phyloP scores from a whole-genome alignment of 2,888 invertebrate genomes.

The Rotaria magnacalcarata region DNA sequence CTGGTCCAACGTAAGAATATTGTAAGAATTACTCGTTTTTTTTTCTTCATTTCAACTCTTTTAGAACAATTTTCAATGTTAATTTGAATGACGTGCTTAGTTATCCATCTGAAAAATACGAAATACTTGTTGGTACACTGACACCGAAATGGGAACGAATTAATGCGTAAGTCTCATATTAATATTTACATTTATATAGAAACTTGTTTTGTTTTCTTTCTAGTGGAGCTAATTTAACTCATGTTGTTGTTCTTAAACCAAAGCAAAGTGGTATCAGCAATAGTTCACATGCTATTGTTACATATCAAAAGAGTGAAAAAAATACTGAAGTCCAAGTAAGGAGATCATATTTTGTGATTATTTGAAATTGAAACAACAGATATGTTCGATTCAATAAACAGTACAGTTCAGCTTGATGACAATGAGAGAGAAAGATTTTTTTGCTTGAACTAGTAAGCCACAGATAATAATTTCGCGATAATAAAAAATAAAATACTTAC shows the following conservation, averaged over 20 bases:
- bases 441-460: too few species aligned
- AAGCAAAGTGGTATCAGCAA: conserved; percentile 39
- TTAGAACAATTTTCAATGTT: conserved; percentile 42
- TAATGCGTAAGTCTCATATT: conserved; percentile 1
- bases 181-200: background rate
- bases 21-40: background rate
- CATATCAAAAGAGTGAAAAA: conserved; percentile 44
- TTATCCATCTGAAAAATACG: conserved; percentile 39
- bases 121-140: conserved; percentile 35
- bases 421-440: too few species aligned
- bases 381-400: too few species aligned
- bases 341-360: background rate
- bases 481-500: too few species aligned
- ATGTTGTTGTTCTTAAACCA: conserved; percentile 42
- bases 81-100: conserved; percentile 41
- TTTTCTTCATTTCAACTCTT: background rate
- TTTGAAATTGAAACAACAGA: too few species aligned
- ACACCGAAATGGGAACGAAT: conserved; percentile 44
- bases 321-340: conserved; percentile 37
- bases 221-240: conserved; percentile 36
- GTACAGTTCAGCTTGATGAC: too few species aligned
- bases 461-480: too few species aligned
- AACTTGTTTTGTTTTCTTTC: too few species aligned
- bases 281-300: conserved; percentile 40
- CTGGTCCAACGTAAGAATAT: conserved; percentile 38